These are phyloP conservation scores for Salmo trutta DNA, from an alignment of 2,797 vertebrate genomes.

Conservation along the genomic window DNA sequence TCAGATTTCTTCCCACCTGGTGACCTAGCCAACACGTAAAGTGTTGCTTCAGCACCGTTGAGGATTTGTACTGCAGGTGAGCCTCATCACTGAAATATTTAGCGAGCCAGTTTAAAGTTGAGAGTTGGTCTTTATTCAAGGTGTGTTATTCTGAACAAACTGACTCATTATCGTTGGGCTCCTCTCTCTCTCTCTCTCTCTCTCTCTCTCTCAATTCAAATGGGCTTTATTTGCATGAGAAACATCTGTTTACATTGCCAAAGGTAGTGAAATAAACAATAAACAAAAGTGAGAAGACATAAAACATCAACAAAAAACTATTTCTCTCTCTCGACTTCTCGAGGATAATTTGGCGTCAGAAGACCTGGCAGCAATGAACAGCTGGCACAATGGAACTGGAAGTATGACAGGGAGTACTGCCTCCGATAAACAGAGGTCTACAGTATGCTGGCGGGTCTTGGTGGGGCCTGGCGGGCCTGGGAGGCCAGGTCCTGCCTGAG, in stretches of 20 bases:
- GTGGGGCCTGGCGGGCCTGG: slow-evolving; percentile 2
- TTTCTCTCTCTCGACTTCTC: slow-evolving; percentile 24
- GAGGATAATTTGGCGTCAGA: slow-evolving; percentile 49
- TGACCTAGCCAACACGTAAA: slow-evolving; percentile 58
- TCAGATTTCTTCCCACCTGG: slow-evolving; percentile 52
- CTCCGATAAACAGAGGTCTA: slow-evolving; percentile 56
- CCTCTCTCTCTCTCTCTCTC: not conserved
- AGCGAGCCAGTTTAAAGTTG: slow-evolving; percentile 66
- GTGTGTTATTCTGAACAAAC: slow-evolving; percentile 43
- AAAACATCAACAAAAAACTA: no score
- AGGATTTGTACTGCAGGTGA: slow-evolving; percentile 64
- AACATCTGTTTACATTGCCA: no score
- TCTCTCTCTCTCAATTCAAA: no score
- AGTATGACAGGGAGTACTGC: slow-evolving; percentile 42
- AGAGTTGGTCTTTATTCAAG: slow-evolving; percentile 59
- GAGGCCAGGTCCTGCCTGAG: slow-evolving; percentile 44
- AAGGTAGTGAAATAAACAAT: no score
- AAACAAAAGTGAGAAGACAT: no score
- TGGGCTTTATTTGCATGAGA: no score
- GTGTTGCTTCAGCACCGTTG: slow-evolving; percentile 60
- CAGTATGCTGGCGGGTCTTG: slow-evolving; percentile 16
- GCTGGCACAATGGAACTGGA: slow-evolving; percentile 55
- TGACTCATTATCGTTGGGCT: not conserved
- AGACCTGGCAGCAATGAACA: slow-evolving; percentile 61
- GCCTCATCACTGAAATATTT: slow-evolving; percentile 76